Percentiles rank a stretch among this genome's conserved stretches.
Evolutionary conservation across 1,140 invertebrate species (phyloP).

Genomic region (Philopotamus ludificatus): DNA sequence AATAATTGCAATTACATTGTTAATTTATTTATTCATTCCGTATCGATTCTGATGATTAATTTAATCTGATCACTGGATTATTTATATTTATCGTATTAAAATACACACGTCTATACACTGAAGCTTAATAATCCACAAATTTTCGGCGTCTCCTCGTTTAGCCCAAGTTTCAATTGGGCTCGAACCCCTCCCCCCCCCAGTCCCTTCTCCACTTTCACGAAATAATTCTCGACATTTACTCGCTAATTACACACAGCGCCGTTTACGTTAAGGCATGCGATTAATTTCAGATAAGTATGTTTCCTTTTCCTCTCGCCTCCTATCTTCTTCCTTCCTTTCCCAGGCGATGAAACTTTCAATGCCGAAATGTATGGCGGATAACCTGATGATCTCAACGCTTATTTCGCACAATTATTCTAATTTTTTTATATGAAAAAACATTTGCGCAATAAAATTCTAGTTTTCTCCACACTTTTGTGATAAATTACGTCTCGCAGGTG

Average conservation of each 20-base stretch:
- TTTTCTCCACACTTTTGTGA: no score
- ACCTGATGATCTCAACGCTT: no score
- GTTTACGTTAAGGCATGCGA: conserved; percentile 4
- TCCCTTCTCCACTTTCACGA: no score
- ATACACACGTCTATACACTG: background rate
- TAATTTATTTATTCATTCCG: background rate
- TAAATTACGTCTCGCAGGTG: background rate
- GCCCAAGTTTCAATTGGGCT: background rate
- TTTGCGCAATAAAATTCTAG: no score
- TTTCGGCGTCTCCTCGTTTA: conserved; percentile 2
- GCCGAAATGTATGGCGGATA: no score
- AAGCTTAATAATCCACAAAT: conserved; percentile 12
- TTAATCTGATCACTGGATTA: background rate
- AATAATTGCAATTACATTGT: background rate
- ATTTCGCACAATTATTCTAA: no score
- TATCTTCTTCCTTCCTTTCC: background rate
- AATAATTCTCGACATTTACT: background rate
- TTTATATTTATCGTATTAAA: background rate
- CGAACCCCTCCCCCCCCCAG: no score
- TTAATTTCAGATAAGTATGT: conserved; percentile 4
- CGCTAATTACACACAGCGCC: background rate
- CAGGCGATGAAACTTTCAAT: conserved; percentile 1
- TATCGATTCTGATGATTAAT: background rate
- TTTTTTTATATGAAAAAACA: no score
- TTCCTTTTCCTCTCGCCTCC: background rate